phyloP scores from a whole-genome alignment of 2,113 vertebrate species.

The Chitala chitala region DNA sequence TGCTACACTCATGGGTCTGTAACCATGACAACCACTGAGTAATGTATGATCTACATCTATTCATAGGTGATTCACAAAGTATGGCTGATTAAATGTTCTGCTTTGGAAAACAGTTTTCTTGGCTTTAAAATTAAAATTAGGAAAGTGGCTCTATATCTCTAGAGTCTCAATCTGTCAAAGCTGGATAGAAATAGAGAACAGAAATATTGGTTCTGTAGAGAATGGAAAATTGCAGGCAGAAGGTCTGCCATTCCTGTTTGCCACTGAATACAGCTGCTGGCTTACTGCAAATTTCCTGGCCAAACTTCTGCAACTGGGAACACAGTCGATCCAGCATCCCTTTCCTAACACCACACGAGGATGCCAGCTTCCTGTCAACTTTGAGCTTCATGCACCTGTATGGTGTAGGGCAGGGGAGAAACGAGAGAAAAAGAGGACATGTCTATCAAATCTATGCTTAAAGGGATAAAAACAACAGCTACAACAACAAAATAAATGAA shows the following conservation, averaged over 20 bases:
- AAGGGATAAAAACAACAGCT: neutral
- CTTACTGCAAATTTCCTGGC: constrained; percentile 66
- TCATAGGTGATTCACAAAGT: neutral
- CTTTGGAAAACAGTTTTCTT: neutral
- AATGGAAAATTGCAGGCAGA: too few species aligned
- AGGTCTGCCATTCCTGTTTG: neutral
- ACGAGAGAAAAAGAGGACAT: neutral
- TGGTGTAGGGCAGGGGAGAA: neutral
- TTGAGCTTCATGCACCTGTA: constrained; percentile 75
- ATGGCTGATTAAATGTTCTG: neutral
- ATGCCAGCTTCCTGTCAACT: constrained; percentile 74
- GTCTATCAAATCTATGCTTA: neutral
- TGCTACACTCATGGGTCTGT: neutral
- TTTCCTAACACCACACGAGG: constrained; percentile 70
- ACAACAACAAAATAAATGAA: too few species aligned
- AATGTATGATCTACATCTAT: constrained; percentile 3
- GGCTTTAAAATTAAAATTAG: too few species aligned
- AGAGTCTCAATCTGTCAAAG: too few species aligned
- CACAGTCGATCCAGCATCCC: constrained; percentile 73
- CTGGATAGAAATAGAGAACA: too few species aligned
- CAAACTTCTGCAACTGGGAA: constrained; percentile 65
- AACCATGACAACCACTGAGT: constrained; percentile 25
- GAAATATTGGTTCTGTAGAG: too few species aligned
- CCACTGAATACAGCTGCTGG: constrained; percentile 19
- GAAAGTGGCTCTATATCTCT: too few species aligned